Percentiles rank a stretch among this genome's conserved stretches.
Conservation (phyloP, 2,113 vertebrate genomes). For the Otolemur garnettii region DNA sequence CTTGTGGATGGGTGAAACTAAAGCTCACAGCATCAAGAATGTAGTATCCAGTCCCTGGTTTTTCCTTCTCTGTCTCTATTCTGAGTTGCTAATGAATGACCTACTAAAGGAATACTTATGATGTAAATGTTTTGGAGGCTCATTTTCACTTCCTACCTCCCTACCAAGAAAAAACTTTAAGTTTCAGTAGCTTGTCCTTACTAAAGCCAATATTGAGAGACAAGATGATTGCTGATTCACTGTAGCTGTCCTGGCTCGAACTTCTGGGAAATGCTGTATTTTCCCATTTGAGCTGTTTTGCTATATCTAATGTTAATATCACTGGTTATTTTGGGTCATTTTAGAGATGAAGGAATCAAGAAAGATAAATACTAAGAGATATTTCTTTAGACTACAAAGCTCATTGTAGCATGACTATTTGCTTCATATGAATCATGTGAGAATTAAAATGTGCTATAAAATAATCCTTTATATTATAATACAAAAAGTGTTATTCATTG, state of each 20-base stretch:
- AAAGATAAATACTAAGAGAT: background rate
- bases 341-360: background rate
- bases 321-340: background rate
- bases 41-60: background rate
- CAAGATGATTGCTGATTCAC: background rate
- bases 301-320: background rate
- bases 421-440: background rate
- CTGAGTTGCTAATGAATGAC: background rate
- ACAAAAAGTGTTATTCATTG: background rate
- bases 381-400: background rate
- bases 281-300: background rate
- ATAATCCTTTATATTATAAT: background rate
- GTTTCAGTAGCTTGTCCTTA: background rate
- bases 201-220: background rate
- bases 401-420: background rate
- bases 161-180: background rate
- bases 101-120: background rate
- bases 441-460: slow-evolving; percentile 14
- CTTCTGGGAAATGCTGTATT: background rate
- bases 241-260: background rate
- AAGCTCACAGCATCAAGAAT: background rate
- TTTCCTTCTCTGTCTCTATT: too few relatives aligned
- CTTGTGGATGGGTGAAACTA: background rate
- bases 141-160: background rate
- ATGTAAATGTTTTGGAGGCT: background rate